Conservation (phyloP, 2,888 invertebrate genomes). For the Eupithecia subfuscata region DNA sequence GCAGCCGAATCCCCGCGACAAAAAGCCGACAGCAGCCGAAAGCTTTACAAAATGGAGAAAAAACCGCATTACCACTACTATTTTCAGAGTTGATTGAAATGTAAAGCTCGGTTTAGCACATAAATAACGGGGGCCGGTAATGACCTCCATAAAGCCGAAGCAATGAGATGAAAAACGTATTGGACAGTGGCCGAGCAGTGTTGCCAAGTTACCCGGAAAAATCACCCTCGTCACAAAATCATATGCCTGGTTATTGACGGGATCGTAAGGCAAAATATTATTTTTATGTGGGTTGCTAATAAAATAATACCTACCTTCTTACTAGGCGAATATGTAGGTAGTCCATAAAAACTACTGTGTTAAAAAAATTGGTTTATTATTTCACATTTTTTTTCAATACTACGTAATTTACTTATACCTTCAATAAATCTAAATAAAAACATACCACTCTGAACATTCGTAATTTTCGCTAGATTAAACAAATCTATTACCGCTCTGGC, state of each 20-base stretch:
- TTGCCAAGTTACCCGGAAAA: slow-evolving; percentile 24
- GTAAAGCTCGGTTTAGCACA: slow-evolving; percentile 68
- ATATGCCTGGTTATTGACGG: background rate
- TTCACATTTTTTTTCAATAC: background rate
- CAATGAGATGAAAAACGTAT: slow-evolving; percentile 75
- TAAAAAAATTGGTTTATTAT: background rate
- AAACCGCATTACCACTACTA: slow-evolving; percentile 42
- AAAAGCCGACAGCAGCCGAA: background rate
- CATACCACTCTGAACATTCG: background rate
- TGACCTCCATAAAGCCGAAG: slow-evolving; percentile 74
- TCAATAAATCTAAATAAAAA: slow-evolving; percentile 1
- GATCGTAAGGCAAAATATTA: background rate
- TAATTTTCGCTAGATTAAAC: background rate
- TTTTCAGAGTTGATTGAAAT: slow-evolving; percentile 72
- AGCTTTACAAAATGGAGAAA: slow-evolving; percentile 12
- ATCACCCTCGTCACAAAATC: slow-evolving; percentile 10
- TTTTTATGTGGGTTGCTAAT: background rate
- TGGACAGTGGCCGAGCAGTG: slow-evolving; percentile 45
- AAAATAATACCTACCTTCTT: background rate
- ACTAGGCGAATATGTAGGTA: too few species aligned
- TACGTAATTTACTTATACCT: background rate
- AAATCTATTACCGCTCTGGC: slow-evolving; percentile 12
- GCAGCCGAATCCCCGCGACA: background rate
- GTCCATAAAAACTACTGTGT: too few species aligned
- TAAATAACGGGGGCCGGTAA: slow-evolving; percentile 76